These are phyloP conservation scores for Gymnoscelis rufifasciata DNA, from an alignment of 2,888 invertebrate species.

Conservation along the genomic window DNA sequence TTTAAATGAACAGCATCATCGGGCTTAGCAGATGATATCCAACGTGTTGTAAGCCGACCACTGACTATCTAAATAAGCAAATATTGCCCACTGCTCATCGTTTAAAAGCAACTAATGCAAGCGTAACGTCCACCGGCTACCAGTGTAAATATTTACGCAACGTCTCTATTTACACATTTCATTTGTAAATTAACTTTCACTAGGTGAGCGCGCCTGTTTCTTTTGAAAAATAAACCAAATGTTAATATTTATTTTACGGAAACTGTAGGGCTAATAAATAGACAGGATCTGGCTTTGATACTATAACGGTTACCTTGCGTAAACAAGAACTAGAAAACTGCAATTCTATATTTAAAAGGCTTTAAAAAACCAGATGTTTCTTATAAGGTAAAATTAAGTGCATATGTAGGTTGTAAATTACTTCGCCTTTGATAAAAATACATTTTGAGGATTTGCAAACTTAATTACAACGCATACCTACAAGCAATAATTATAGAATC, in stretches of 20 bases:
- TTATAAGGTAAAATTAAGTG: too few relatives aligned
- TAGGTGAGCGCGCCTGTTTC: conserved; percentile 37
- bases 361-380: not conserved
- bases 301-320: conserved; percentile 8
- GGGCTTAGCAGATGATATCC: conserved; percentile 17
- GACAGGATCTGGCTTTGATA: conserved; percentile 10
- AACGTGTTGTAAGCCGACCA: conserved; percentile 34
- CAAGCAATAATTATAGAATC: too few relatives aligned
- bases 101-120: conserved; percentile 52
- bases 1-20: conserved; percentile 14
- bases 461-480: too few relatives aligned
- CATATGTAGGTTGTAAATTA: too few relatives aligned
- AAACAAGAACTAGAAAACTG: conserved; percentile 10
- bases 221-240: conserved; percentile 26
- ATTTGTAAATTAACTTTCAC: conserved; percentile 55
- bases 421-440: too few relatives aligned
- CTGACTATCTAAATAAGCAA: conserved; percentile 43
- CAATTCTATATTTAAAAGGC: not conserved
- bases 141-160: conserved; percentile 55
- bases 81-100: conserved; percentile 39
- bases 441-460: too few relatives aligned
- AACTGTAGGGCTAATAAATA: conserved; percentile 14
- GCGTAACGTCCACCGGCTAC: conserved; percentile 56
- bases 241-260: conserved; percentile 26
- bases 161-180: conserved; percentile 59